phyloP scores from a whole-genome alignment of 2,113 vertebrate species.

The Globicephala melas region DNA sequence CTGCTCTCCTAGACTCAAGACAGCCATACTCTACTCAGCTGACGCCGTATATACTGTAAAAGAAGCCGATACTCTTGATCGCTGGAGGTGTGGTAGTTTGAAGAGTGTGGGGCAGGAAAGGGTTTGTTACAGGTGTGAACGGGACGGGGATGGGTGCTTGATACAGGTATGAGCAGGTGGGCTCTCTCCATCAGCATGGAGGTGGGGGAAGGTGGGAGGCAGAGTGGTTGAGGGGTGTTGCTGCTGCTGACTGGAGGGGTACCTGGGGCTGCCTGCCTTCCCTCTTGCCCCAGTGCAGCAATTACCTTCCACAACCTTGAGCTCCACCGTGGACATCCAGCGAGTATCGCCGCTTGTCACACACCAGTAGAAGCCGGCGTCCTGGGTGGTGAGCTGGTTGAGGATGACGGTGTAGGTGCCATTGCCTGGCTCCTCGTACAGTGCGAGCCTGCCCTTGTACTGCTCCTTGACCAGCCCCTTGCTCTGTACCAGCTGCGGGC shows the following conservation, averaged over 20 bases:
- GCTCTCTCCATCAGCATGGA: not conserved
- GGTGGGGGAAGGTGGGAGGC: not conserved
- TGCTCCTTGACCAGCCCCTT: rapidly evolving
- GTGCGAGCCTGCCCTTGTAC: slow-evolving; percentile 55
- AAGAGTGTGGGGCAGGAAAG: not conserved
- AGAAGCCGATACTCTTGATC: not conserved
- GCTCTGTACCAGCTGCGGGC: slow-evolving; percentile 61
- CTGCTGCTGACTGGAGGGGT: not conserved
- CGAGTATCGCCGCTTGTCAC: not conserved
- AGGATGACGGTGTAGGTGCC: slow-evolving; percentile 67
- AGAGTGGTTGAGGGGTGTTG: too few species aligned
- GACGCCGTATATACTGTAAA: not conserved
- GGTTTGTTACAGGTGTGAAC: not conserved
- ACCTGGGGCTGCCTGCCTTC: not conserved
- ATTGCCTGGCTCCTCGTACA: slow-evolving; percentile 46
- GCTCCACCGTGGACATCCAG: slow-evolving; percentile 60
- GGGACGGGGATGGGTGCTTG: not conserved
- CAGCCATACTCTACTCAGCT: not conserved
- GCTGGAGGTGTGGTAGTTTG: not conserved
- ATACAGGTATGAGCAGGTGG: not conserved
- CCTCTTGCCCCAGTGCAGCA: not conserved
- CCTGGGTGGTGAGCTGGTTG: slow-evolving; percentile 74
- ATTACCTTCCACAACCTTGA: slow-evolving; percentile 79
- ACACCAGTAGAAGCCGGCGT: slow-evolving; percentile 84
- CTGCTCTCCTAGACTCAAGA: not conserved